A percentile compares a stretch with the other conserved stretches of the same genome.
Evolutionary conservation across 2,888 invertebrate genomes (phyloP).

Genomic region (Melikaiella ostensackeni): DNA sequence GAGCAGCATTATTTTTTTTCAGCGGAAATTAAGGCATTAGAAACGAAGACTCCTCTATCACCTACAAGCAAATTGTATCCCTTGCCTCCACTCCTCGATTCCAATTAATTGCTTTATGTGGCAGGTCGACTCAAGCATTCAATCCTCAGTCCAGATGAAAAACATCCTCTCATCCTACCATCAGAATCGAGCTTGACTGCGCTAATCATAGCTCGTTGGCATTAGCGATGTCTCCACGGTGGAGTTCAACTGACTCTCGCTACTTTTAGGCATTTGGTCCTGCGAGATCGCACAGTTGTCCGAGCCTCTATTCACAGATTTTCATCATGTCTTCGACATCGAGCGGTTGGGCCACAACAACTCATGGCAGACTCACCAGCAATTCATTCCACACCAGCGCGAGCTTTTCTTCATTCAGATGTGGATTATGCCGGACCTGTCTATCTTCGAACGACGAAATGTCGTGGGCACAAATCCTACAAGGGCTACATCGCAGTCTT

Average conservation of each 20-base stretch:
- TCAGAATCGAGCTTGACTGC: too few relatives aligned
- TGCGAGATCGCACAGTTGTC: background rate
- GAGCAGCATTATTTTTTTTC: too few relatives aligned
- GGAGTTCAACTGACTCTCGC: too few relatives aligned
- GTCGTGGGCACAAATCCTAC: background rate
- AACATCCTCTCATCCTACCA: too few relatives aligned
- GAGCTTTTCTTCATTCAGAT: background rate
- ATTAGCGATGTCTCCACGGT: too few relatives aligned
- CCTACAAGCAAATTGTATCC: too few relatives aligned
- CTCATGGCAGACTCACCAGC: background rate
- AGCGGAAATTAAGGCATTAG: too few relatives aligned
- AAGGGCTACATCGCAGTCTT: conserved; percentile 19
- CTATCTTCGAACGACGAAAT: background rate
- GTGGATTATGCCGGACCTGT: background rate
- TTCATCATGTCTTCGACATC: background rate
- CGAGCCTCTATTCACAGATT: background rate
- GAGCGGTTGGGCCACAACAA: background rate
- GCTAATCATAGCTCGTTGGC: too few relatives aligned
- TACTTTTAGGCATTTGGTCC: background rate
- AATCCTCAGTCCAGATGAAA: too few relatives aligned
- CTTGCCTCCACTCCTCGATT: too few relatives aligned
- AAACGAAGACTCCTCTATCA: too few relatives aligned
- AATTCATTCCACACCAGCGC: background rate
- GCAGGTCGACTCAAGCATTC: background rate
- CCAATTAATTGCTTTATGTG: background rate